Percentiles rank a stretch among this genome's conserved stretches.
Conservation (phyloP, 1,140 invertebrate genomes). For the Megalopta genalis region DNA sequence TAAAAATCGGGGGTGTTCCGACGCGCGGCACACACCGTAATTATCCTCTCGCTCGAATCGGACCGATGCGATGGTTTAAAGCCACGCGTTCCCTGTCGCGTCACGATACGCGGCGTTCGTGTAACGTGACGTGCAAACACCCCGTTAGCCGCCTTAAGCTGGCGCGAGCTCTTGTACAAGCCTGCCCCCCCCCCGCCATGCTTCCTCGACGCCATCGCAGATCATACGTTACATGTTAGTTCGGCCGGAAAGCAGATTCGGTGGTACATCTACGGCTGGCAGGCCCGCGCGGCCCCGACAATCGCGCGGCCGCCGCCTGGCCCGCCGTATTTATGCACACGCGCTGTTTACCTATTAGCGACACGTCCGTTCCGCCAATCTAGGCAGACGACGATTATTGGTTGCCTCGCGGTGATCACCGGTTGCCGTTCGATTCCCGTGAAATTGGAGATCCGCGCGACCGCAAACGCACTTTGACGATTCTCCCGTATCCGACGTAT, state of each 20-base stretch:
- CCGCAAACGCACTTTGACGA: neutral
- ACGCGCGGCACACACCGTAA: constrained; percentile 1
- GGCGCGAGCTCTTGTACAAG: constrained; percentile 25
- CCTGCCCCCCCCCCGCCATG: constrained; percentile 18
- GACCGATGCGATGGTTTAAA: constrained; percentile 25
- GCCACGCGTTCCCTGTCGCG: constrained; percentile 23
- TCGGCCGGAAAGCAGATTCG: constrained; percentile 35
- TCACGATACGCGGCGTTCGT: constrained; percentile 33
- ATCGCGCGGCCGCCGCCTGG: neutral
- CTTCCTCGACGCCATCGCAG: constrained; percentile 34
- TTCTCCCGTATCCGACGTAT: neutral
- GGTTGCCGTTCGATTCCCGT: neutral
- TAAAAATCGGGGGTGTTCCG: neutral
- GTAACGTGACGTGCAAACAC: constrained; percentile 49
- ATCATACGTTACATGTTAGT: constrained; percentile 47
- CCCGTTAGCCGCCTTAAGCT: constrained; percentile 39
- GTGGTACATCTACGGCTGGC: constrained; percentile 22
- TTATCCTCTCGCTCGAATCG: constrained; percentile 3
- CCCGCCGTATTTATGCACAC: constrained; percentile 53
- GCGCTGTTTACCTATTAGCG: constrained; percentile 60
- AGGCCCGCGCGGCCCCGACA: neutral
- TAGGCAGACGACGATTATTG: constrained; percentile 5
- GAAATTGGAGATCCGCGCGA: neutral
- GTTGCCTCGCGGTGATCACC: constrained; percentile 13
- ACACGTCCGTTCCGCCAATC: constrained; percentile 33